These are phyloP conservation scores for Brassicogethes aeneus DNA, from an alignment of 2,888 invertebrate species.

Conservation along the genomic window DNA sequence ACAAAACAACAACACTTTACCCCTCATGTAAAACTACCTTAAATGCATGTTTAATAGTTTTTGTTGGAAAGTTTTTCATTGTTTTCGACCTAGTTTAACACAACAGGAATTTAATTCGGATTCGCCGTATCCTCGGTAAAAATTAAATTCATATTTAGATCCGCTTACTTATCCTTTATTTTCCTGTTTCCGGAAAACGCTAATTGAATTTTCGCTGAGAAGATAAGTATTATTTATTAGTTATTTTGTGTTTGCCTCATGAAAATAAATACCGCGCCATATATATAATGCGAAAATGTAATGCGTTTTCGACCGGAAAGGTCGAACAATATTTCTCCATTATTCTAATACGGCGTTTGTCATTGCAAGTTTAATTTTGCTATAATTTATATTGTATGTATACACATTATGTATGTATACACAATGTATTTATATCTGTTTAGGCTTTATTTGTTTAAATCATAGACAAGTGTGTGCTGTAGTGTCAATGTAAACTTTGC, in stretches of 20 bases:
- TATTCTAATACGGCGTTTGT: constrained; percentile 2
- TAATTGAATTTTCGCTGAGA: constrained; percentile 18
- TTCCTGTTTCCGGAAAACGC: constrained; percentile 6
- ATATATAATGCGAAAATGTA: not conserved
- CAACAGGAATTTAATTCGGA: no score
- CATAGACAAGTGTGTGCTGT: no score
- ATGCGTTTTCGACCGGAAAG: not conserved
- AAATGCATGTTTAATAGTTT: no score
- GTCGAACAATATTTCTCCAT: not conserved
- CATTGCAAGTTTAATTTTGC: not conserved
- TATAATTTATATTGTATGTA: no score
- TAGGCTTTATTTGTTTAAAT: no score
- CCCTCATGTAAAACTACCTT: no score
- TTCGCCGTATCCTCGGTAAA: constrained; percentile 10
- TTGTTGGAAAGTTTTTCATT: no score
- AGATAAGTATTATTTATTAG: constrained; percentile 19
- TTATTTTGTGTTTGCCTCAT: constrained; percentile 10
- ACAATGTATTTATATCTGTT: no score
- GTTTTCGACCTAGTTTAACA: no score
- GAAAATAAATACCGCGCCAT: constrained; percentile 1
- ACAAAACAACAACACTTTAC: no score
- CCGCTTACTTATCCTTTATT: constrained; percentile 11
- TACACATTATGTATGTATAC: no score
- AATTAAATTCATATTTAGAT: constrained; percentile 11
- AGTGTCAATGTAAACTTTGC: no score